Evolutionary conservation across 2,797 vertebrate species (phyloP).

Genomic region (Sebastes glaucus): DNA sequence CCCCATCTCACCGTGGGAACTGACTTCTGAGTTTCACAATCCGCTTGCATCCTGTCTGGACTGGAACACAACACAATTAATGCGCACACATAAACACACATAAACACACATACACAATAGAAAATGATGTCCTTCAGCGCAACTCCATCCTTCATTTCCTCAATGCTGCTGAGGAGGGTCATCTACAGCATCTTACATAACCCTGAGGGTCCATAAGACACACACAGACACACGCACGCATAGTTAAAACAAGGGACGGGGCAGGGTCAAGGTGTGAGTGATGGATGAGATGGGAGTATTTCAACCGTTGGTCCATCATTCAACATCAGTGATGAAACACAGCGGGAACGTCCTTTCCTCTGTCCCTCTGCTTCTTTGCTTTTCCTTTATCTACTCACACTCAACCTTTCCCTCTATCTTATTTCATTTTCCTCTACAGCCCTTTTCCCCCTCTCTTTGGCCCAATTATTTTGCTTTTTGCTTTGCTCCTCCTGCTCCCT

Average conservation of each 20-base stretch:
- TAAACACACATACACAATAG: neutral
- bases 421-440: constrained; percentile 55
- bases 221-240: neutral
- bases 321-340: constrained; percentile 50
- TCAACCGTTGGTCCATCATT: constrained; percentile 60
- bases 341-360: constrained; percentile 41
- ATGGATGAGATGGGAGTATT: constrained; percentile 66
- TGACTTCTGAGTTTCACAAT: constrained; percentile 78
- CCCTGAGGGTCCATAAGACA: neutral
- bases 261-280: constrained; percentile 70
- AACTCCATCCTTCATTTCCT: constrained; percentile 27
- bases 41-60: constrained; percentile 75
- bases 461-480: constrained; percentile 71
- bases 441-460: constrained; percentile 57
- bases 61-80: constrained; percentile 71
- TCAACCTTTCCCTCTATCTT: constrained; percentile 64
- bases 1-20: constrained; percentile 81
- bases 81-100: constrained; percentile 31
- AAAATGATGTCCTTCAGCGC: constrained; percentile 24
- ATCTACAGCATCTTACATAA: constrained; percentile 42
- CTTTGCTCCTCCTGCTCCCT: constrained; percentile 55
- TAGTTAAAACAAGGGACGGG: constrained; percentile 20
- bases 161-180: neutral
- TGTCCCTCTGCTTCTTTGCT: constrained; percentile 8
- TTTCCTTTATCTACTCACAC: constrained; percentile 46